Conservation (phyloP, 2,113 vertebrate genomes). For the Corydoras sp. region DNA sequence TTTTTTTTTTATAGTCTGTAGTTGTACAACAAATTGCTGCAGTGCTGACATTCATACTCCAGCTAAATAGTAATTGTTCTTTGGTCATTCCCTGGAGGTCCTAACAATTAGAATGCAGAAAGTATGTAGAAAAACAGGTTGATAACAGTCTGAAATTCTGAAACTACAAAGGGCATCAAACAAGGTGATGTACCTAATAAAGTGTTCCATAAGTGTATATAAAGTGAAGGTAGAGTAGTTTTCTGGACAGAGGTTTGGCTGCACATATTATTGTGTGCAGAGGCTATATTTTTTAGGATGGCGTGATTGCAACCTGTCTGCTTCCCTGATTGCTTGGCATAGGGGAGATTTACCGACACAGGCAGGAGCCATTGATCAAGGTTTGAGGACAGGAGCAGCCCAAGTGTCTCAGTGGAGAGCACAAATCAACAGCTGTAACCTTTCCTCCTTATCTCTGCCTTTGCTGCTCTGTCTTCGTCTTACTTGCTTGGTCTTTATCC, state of each 20-base stretch:
- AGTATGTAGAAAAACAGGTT: neutral
- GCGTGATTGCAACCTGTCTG: conserved; percentile 23
- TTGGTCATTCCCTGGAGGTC: too few species aligned
- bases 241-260: conserved; percentile 24
- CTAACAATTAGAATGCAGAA: neutral
- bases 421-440: conserved; percentile 37
- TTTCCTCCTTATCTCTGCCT: conserved; percentile 27
- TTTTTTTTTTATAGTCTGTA: too few species aligned
- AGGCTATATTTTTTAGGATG: conserved; percentile 26
- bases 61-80: too few species aligned
- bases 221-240: neutral
- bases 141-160: neutral
- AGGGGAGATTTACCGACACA: conserved; percentile 35
- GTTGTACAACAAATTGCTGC: too few species aligned
- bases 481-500: conserved; percentile 8
- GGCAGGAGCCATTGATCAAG: conserved; percentile 37
- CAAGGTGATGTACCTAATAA: conserved; percentile 9
- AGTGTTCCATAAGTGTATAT: neutral
- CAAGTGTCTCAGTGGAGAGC: conserved; percentile 24
- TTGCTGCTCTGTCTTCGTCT: neutral
- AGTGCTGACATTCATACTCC: too few species aligned
- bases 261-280: conserved; percentile 22
- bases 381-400: conserved; percentile 33
- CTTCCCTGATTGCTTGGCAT: conserved; percentile 31
- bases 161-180: neutral